Conservation (phyloP, 2,888 invertebrate genomes). For the Hartigia nigra region DNA sequence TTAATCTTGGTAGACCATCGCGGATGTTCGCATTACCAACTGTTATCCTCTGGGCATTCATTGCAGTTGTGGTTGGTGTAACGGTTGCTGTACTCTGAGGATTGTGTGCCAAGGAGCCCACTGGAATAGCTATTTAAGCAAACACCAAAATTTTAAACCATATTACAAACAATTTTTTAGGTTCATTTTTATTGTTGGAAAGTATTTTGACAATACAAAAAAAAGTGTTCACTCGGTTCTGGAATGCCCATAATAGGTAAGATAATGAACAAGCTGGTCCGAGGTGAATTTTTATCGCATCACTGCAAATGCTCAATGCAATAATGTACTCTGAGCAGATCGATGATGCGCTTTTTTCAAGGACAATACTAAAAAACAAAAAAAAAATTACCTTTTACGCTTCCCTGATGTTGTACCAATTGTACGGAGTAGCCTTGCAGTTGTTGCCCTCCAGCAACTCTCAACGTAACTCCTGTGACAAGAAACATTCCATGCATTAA, state of each 20-base stretch:
- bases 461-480: constrained; percentile 56
- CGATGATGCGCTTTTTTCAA: background rate
- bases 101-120: constrained; percentile 62
- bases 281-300: constrained; percentile 57
- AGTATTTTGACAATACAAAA: background rate
- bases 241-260: constrained; percentile 48
- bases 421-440: constrained; percentile 68
- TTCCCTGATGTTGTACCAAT: constrained; percentile 69
- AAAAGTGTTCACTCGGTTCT: constrained; percentile 49
- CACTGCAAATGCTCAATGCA: constrained; percentile 54
- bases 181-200: background rate
- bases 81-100: constrained; percentile 50
- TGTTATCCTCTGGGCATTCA: constrained; percentile 63
- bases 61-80: constrained; percentile 45
- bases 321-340: constrained; percentile 31
- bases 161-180: background rate
- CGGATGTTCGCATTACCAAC: constrained; percentile 55
- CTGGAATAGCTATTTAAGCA: constrained; percentile 66
- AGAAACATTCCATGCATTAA: background rate
- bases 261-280: constrained; percentile 64
- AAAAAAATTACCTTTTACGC: constrained; percentile 67
- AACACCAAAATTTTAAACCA: constrained; percentile 25
- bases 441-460: constrained; percentile 63
- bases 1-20: constrained; percentile 56
- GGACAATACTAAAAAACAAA: background rate